Percentiles rank a stretch among this genome's conserved stretches.
Evolutionary conservation across 2,888 invertebrate species (phyloP).

Genomic region (Eupithecia tripunctaria): DNA sequence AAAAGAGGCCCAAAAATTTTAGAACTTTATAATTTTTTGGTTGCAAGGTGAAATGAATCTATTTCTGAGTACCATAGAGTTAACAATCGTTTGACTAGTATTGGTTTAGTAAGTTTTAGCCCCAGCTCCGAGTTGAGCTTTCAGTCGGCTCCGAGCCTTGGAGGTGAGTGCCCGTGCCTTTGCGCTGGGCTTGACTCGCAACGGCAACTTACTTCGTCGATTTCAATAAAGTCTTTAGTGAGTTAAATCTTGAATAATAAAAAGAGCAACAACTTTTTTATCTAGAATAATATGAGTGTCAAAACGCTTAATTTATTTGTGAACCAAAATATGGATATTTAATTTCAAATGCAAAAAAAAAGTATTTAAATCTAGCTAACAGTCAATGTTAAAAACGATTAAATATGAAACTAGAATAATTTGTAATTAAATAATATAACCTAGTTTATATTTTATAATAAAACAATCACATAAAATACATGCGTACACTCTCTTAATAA

Average conservation of each 20-base stretch:
- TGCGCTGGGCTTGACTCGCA: conserved; percentile 51
- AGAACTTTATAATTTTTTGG: conserved; percentile 52
- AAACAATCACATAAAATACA: neutral
- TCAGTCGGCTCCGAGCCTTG: conserved; percentile 79
- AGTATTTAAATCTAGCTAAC: no score
- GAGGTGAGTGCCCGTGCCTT: conserved; percentile 59
- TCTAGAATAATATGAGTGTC: neutral
- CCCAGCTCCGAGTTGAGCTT: conserved; percentile 62
- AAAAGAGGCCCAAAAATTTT: conserved; percentile 65
- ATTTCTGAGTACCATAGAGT: conserved; percentile 51
- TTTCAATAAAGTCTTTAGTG: neutral
- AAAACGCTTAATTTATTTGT: neutral
- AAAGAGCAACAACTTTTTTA: neutral
- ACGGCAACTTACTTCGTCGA: conserved; percentile 76
- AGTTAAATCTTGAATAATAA: neutral
- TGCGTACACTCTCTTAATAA: neutral
- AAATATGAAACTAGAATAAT: neutral
- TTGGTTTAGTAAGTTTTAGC: conserved; percentile 57
- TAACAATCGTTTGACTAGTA: conserved; percentile 49
- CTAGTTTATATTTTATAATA: neutral
- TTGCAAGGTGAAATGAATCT: conserved; percentile 52
- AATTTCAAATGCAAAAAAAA: no score
- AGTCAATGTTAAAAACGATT: neutral
- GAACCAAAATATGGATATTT: neutral
- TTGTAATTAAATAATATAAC: neutral